Evolutionary conservation across 2,113 vertebrate species (phyloP), one percentile per base, ranked within the genome.

Genomic region (Plecturocebus donacophilus): DNA sequence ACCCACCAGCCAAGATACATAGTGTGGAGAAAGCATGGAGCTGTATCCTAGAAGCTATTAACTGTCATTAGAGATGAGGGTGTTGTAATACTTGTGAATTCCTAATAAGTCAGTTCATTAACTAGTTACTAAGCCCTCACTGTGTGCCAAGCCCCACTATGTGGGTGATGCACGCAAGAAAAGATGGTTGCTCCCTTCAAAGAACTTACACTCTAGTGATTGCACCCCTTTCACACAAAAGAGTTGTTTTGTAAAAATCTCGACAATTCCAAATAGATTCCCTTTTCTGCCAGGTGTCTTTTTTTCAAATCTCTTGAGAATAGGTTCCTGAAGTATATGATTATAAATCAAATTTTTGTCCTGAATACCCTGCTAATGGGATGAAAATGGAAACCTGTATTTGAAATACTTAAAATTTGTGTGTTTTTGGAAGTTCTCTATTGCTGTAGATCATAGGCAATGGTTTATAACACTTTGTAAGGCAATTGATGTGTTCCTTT

Each of bases 291-390:
- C 42, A 40, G 42, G 5, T 20, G n/a, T 66, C 10, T 75, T 56
- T 93, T 82, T 58, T 42, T 68, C 40, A 86, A n/a, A 82, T 81
- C 19, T 97, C 42, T 83, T 90, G 40, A 86, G 64, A 90, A 49
- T 52, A 12, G 35, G 3, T 35, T 70, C 35, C 90, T 54, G 12
- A 64, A 64, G 19, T 58, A 87, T 93, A 49, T 64, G 35, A 32
- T 49, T 73, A 49, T 56, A 87, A 95, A 38, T 54, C 71, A 84
- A 56, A 61, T 38, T 76, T 93, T 79, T 64, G 35, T 66, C 32
- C 38, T 64, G 38, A 95, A 85, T 88, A 25, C 20, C 13, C 35
- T 71, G 47, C 73, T 85, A 45, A 76, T 88, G 42, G 40, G 20
- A 91, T 87, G 21, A 64, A 85, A 95, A 75, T 68, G 27, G 52